Evolutionary conservation across 2,888 invertebrate genomes (phyloP).

Genomic region (Ischnus inquisitorius): DNA sequence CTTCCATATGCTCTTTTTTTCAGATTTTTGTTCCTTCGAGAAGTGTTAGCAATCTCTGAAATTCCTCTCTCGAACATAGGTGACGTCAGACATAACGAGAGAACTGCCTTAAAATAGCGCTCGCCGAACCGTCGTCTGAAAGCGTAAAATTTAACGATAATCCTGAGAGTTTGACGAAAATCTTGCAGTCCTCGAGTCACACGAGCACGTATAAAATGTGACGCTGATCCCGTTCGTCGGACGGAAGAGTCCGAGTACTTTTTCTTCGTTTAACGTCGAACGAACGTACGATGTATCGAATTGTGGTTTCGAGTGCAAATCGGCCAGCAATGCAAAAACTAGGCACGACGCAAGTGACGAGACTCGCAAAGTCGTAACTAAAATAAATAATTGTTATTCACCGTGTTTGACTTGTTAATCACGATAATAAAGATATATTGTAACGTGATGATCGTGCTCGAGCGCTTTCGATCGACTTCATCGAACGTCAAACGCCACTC

Average conservation of each 20-base stretch:
- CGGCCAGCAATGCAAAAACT: slow-evolving; percentile 55
- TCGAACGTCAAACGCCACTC: slow-evolving; percentile 11
- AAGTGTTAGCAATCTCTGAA: no score
- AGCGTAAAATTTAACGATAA: background rate
- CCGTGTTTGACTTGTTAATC: slow-evolving; percentile 41
- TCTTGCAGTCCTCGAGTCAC: background rate
- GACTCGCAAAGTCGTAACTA: slow-evolving; percentile 38
- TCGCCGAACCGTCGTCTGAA: no score
- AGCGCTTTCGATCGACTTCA: slow-evolving; percentile 5
- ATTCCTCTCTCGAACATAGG: no score
- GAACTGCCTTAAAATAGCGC: background rate
- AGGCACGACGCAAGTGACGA: slow-evolving; percentile 18
- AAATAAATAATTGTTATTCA: slow-evolving; percentile 55
- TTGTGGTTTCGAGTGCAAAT: slow-evolving; percentile 40
- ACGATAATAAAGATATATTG: slow-evolving; percentile 11
- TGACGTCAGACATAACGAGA: no score
- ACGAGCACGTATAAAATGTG: slow-evolving; percentile 27
- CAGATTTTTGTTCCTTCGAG: no score
- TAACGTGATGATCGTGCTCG: slow-evolving; percentile 18
- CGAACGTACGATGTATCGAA: slow-evolving; percentile 27
- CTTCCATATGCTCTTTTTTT: no score
- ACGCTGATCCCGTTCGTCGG: slow-evolving; percentile 25
- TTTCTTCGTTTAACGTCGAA: background rate
- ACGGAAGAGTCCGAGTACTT: background rate
- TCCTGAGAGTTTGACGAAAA: background rate